Conservation (phyloP, 2,797 vertebrate genomes). For the Clarias pachynema region DNA sequence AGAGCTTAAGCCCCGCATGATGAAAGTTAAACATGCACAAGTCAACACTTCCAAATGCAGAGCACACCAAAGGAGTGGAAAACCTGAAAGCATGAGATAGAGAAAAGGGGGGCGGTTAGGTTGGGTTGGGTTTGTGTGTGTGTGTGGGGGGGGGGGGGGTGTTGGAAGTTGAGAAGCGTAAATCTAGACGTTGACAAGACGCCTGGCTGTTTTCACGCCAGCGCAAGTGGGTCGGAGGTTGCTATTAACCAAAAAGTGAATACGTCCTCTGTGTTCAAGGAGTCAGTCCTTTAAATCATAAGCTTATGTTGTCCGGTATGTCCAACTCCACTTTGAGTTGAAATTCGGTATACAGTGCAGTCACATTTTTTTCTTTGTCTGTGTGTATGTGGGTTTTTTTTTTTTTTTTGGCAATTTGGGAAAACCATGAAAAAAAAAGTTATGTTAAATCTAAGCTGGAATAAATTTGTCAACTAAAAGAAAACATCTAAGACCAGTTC, state of each 20-base stretch:
- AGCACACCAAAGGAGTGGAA: conserved; percentile 42
- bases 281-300: not conserved
- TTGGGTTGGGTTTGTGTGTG: not conserved
- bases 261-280: not conserved
- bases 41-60: conserved; percentile 47
- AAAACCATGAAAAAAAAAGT: no score
- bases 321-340: not conserved
- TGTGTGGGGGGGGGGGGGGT: not conserved
- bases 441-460: not conserved
- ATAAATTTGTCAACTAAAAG: not conserved
- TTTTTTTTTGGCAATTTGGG: not conserved
- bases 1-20: conserved; percentile 52
- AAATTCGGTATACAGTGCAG: not conserved
- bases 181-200: conserved; percentile 22
- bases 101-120: not conserved
- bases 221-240: not conserved
- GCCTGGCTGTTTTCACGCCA: conserved; percentile 12
- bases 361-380: not conserved
- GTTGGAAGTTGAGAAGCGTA: not conserved
- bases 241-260: not conserved
- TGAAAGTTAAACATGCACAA: conserved; percentile 56
- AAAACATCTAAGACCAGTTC: not conserved
- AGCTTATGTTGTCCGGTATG: not conserved
- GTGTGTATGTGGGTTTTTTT: no score
- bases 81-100: conserved; percentile 6